Conservation (phyloP, 53 echinoderm and acorn worm genomes). For the Holothuria scabra region DNA sequence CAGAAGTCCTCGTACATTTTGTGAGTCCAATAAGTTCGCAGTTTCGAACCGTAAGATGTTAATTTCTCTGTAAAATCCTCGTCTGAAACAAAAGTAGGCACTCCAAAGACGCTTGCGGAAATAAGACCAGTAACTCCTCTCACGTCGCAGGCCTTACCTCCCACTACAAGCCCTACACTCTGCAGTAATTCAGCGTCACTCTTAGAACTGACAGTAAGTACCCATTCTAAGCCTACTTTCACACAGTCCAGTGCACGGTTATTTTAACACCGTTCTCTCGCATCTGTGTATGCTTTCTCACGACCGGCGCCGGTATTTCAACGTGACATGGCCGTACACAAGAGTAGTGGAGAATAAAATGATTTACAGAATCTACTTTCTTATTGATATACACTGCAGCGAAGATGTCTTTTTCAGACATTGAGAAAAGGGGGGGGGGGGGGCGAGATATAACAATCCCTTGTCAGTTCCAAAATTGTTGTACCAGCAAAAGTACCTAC, state of each 20-base stretch:
- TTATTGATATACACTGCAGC: no score
- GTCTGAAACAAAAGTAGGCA: not conserved
- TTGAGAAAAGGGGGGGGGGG: no score
- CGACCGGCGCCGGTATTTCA: no score
- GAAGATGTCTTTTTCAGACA: no score
- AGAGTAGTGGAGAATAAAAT: no score
- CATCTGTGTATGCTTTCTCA: not conserved
- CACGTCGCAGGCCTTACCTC: not conserved
- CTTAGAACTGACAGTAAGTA: not conserved
- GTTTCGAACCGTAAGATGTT: not conserved
- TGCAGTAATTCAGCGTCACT: not conserved
- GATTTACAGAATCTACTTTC: no score
- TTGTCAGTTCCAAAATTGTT: no score
- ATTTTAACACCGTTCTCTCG: not conserved
- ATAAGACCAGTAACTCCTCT: not conserved
- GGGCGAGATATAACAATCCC: no score
- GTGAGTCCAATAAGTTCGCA: not conserved
- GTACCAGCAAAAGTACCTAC: no score
- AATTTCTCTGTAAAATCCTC: slow-evolving; percentile 1
- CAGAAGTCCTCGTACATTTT: not conserved
- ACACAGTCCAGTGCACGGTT: not conserved
- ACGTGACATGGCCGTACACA: no score
- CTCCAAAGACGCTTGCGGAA: not conserved
- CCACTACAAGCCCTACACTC: not conserved
- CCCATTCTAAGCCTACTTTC: not conserved